A percentile compares a stretch with the other conserved stretches of the same genome.
Evolutionary conservation across 1,140 invertebrate genomes (phyloP).

Genomic region (Sitophilus oryzae): DNA sequence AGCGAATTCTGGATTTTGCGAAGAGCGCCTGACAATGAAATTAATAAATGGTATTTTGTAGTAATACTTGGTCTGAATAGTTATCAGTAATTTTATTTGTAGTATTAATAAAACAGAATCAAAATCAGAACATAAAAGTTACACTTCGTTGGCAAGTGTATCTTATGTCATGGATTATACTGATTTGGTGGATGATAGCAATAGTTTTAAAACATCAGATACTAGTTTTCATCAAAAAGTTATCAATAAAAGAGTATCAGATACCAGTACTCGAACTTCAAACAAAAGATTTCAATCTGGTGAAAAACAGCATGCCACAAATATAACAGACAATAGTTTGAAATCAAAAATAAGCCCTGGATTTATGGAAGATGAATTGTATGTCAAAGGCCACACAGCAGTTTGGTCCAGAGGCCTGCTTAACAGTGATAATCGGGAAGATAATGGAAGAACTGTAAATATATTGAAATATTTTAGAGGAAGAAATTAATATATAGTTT

Average conservation of each 20-base stretch:
- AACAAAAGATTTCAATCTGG: conserved; percentile 28
- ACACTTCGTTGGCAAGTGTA: conserved; percentile 2
- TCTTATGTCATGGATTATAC: conserved; percentile 6
- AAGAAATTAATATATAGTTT: not conserved
- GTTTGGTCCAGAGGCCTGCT: conserved; percentile 68
- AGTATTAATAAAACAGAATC: not conserved
- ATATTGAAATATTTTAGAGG: not conserved
- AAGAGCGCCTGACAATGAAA: conserved; percentile 39
- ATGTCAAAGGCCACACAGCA: conserved; percentile 76
- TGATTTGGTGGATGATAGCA: conserved; percentile 29
- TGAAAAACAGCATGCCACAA: not conserved
- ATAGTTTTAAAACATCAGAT: conserved; percentile 29
- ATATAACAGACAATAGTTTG: conserved; percentile 5
- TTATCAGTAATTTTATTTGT: conserved; percentile 3
- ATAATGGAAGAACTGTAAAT: conserved; percentile 46
- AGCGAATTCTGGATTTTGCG: conserved; percentile 66
- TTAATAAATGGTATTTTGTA: not conserved
- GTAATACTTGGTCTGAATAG: conserved; percentile 1
- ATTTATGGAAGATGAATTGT: conserved; percentile 77
- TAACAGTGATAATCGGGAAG: conserved; percentile 42
- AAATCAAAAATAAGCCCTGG: conserved; percentile 25
- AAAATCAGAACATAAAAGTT: conserved; percentile 21
- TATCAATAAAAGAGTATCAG: conserved; percentile 30
- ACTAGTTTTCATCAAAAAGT: conserved; percentile 19
- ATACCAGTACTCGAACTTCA: conserved; percentile 25